A percentile compares a stretch with the other conserved stretches of the same genome.
Conservation (phyloP, 2,888 invertebrate species). For the Parasteatoda lunata region DNA sequence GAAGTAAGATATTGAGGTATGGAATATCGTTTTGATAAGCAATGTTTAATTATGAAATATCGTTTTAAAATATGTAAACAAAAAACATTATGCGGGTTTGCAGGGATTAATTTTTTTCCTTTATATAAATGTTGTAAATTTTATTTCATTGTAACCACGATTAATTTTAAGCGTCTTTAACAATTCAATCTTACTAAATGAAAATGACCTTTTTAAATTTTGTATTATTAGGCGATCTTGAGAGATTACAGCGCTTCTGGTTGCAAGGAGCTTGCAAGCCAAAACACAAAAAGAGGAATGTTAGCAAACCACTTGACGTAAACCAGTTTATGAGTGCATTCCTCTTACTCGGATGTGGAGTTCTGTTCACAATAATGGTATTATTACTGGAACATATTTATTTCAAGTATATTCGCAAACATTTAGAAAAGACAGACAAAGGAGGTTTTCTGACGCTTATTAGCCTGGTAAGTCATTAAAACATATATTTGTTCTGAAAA, state of each 20-base stretch:
- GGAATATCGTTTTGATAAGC: no score
- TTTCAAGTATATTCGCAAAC: slow-evolving; percentile 90
- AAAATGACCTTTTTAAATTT: not conserved
- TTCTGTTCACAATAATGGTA: slow-evolving; percentile 89
- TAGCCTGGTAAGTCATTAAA: slow-evolving; percentile 84
- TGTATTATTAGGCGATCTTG: slow-evolving; percentile 84
- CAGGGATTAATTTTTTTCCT: no score
- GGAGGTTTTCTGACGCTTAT: slow-evolving; percentile 95
- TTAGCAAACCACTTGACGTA: slow-evolving; percentile 76
- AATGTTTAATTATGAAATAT: no score
- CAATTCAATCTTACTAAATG: not conserved
- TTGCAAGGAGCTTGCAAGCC: slow-evolving; percentile 97
- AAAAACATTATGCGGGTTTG: no score
- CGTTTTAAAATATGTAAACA: no score
- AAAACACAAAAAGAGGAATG: slow-evolving; percentile 87
- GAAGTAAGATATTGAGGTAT: no score
- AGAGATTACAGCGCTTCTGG: slow-evolving; percentile 92
- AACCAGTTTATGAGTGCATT: slow-evolving; percentile 97
- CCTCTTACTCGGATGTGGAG: slow-evolving; percentile 93
- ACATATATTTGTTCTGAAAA: no score
- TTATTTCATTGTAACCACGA: no score
- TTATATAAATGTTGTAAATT: no score
- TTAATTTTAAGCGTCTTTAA: no score
- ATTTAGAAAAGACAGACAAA: slow-evolving; percentile 89
- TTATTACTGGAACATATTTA: slow-evolving; percentile 94